Evolutionary conservation across 2,113 vertebrate species (phyloP).

Genomic region (Oryzias woworae): DNA sequence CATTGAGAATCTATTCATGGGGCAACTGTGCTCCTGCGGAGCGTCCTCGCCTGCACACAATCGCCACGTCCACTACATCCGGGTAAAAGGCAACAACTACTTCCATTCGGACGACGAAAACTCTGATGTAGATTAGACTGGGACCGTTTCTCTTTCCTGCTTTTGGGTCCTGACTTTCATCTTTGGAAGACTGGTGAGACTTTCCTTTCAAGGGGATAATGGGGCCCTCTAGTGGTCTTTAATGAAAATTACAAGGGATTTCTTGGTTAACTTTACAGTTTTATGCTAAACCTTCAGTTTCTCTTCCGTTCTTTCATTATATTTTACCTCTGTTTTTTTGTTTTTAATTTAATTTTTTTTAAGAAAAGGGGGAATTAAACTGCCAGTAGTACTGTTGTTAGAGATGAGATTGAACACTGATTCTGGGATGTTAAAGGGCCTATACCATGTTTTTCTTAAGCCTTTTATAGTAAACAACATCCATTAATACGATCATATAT

Average conservation of each 20-base stretch:
- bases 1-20: conserved; percentile 89
- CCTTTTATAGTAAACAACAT: too few species aligned
- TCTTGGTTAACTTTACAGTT: too few species aligned
- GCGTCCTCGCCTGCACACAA: conserved; percentile 71
- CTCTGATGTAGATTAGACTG: conserved; percentile 86
- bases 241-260: background rate
- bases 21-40: conserved; percentile 88
- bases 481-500: too few species aligned
- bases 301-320: background rate
- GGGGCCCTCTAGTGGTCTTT: conserved; percentile 8
- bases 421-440: too few species aligned
- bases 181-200: conserved; percentile 8
- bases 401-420: too few species aligned
- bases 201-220: background rate
- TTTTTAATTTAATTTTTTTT: background rate
- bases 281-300: background rate
- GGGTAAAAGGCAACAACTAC: conserved; percentile 91
- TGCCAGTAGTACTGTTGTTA: too few species aligned
- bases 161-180: background rate
- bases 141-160: background rate
- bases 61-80: conserved; percentile 86
- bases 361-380: too few species aligned
- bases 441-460: too few species aligned
- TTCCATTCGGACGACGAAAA: conserved; percentile 87
- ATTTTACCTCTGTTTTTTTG: background rate